Evolutionary conservation across 2,113 vertebrate species (phyloP).

Genomic region (Tonatia bakeri): DNA sequence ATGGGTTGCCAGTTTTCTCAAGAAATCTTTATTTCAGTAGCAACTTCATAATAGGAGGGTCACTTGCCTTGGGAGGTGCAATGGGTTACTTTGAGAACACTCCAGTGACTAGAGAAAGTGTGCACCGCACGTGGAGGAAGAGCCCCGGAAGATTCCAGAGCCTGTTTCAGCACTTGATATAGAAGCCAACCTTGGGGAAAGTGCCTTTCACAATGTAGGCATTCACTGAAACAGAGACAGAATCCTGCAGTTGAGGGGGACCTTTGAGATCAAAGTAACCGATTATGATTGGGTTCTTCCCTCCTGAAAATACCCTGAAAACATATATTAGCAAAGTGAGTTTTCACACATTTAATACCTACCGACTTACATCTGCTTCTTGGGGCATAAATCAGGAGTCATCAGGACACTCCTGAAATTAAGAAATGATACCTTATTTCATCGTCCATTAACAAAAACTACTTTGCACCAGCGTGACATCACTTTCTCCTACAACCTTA

Average conservation of each 20-base stretch:
- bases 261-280: background rate
- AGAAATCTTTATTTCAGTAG: constrained; percentile 1
- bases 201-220: background rate
- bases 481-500: background rate
- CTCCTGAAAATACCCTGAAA: background rate
- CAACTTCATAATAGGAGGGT: background rate
- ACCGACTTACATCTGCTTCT: background rate
- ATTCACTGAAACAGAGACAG: constrained; percentile 19
- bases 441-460: background rate
- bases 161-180: background rate
- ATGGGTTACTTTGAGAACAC: background rate
- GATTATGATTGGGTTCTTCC: background rate
- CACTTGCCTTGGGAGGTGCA: background rate
- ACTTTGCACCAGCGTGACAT: background rate
- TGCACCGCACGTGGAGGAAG: background rate
- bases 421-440: background rate
- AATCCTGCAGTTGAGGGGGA: constrained; percentile 10
- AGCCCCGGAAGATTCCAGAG: background rate
- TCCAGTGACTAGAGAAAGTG: background rate
- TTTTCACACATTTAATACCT: background rate
- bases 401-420: background rate
- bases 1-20: background rate
- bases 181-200: background rate
- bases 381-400: background rate
- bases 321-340: background rate